phyloP scores from a whole-genome alignment of 2,113 vertebrate genomes.

The Bubo scandiacus region DNA sequence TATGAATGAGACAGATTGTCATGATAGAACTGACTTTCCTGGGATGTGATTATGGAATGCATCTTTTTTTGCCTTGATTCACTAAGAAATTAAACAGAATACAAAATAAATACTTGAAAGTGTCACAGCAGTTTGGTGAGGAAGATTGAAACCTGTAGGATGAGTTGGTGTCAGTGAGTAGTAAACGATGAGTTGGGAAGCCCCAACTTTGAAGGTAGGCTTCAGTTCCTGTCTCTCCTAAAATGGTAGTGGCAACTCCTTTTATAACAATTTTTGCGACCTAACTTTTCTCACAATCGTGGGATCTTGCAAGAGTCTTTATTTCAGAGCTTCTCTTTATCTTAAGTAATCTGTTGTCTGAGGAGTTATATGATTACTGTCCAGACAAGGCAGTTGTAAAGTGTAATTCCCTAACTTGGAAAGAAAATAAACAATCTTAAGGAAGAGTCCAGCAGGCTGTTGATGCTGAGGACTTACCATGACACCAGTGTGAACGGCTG shows the following conservation, averaged over 20 bases:
- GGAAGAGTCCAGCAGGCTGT: background rate
- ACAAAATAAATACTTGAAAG: background rate
- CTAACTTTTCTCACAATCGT: background rate
- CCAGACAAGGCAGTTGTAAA: background rate
- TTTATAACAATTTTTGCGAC: background rate
- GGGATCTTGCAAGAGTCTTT: background rate
- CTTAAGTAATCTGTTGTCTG: background rate
- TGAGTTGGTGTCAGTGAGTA: background rate
- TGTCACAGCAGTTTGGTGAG: background rate
- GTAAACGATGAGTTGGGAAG: background rate
- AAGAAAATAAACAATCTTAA: background rate
- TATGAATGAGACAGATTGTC: background rate
- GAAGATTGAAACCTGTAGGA: background rate
- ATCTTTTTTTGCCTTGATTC: background rate
- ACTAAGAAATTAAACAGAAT: background rate
- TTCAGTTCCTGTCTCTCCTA: background rate
- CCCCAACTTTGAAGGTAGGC: background rate
- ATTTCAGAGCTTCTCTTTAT: background rate
- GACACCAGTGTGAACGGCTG: background rate
- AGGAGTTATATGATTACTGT: accelerated
- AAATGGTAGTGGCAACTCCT: background rate
- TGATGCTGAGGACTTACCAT: background rate
- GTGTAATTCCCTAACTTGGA: background rate
- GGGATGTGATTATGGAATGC: background rate
- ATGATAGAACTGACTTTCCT: background rate